These are phyloP conservation scores for Alviniconcha marisindica DNA, from an alignment of 1,140 invertebrate species.

Conservation along the genomic window DNA sequence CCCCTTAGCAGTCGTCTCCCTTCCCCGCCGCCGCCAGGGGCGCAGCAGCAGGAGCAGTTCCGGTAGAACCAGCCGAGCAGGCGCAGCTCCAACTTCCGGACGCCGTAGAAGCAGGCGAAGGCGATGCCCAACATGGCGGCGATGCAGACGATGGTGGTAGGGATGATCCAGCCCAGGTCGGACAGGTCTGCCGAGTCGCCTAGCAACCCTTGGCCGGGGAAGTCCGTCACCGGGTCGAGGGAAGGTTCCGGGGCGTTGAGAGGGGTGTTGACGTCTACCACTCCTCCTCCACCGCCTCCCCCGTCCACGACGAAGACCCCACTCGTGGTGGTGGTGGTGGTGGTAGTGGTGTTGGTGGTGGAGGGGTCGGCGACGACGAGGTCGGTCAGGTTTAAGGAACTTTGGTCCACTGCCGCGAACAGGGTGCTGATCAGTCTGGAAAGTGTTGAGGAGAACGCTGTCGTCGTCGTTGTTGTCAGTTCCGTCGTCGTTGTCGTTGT, in stretches of 20 bases:
- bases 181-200: neutral
- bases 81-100: constrained; percentile 38
- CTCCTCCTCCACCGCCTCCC: neutral
- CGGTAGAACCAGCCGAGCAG: constrained; percentile 32
- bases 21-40: neutral
- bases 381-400: too few species aligned
- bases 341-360: neutral
- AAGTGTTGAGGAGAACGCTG: too few species aligned
- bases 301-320: neutral
- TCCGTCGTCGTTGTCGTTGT: too few species aligned
- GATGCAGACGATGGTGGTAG: constrained; percentile 12
- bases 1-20: neutral
- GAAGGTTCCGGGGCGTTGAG: constrained; percentile 34
- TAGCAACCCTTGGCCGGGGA: neutral
- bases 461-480: too few species aligned
- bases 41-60: constrained; percentile 38
- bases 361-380: neutral
- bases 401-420: too few species aligned
- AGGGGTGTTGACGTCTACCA: constrained; percentile 9
- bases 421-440: too few species aligned
- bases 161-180: constrained; percentile 43
- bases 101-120: constrained; percentile 26
- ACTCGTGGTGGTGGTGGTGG: neutral
- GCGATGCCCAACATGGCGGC: constrained; percentile 14
- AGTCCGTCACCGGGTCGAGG: neutral